A percentile compares a stretch with the other conserved stretches of the same genome.
These are phyloP conservation scores for Mongoloraphidia duomilia DNA, from an alignment of 2,888 invertebrate species.

Conservation along the genomic window DNA sequence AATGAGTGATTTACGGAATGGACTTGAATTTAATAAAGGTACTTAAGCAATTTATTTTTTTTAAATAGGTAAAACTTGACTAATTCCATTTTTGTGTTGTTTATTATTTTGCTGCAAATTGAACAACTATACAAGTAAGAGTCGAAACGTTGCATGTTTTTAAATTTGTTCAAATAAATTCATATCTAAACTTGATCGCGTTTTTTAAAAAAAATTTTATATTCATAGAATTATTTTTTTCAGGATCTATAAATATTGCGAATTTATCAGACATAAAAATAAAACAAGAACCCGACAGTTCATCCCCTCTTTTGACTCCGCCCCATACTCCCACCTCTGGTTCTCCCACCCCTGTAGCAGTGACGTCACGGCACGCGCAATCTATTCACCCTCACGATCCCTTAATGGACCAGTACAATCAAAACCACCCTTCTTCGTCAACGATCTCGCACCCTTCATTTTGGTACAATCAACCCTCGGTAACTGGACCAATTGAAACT, in stretches of 20 bases:
- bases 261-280: constrained; percentile 13
- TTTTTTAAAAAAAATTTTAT: neutral
- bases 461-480: neutral
- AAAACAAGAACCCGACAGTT: constrained; percentile 29
- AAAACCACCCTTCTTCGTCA: constrained; percentile 35
- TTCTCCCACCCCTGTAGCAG: neutral
- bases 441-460: constrained; percentile 24
- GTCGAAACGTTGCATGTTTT: neutral
- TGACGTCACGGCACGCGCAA: constrained; percentile 8
- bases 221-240: too few relatives aligned
- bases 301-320: constrained; percentile 46
- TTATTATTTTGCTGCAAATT: neutral
- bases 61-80: too few relatives aligned
- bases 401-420: constrained; percentile 17
- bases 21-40: too few relatives aligned
- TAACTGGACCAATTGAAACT: neutral
- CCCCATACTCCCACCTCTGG: constrained; percentile 56
- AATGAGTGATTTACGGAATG: too few relatives aligned
- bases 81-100: too few relatives aligned
- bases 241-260: too few relatives aligned
- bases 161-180: neutral
- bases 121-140: neutral
- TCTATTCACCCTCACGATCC: constrained; percentile 15
- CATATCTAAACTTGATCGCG: neutral
- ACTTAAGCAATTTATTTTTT: too few relatives aligned